Base-by-base conservation (phyloP, 2,113 vertebrate genomes). In the Nycticebus coucang region DNA sequence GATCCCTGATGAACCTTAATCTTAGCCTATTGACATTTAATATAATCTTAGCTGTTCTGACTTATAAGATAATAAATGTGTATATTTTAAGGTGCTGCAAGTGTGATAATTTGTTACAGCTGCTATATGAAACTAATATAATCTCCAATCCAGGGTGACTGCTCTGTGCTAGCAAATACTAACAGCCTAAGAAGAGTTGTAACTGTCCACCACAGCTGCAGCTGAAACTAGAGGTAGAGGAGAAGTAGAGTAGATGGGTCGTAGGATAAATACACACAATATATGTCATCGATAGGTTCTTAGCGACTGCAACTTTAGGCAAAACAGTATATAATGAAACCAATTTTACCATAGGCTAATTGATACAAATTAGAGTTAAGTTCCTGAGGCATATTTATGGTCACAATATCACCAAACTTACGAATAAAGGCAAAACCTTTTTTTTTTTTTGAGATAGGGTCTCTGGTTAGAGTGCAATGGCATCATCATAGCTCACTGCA, bases 21-120 rank as follows among this genome's bases (percentile, higher is more conserved):
- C 94, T 77, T 87, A 88, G 75, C 68, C 68, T 41, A 85, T 3
- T 37, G 33, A 87, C 24, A 77, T 41, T 59, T 26, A 64, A 50
- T 50, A 50, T 50, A 50, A 50, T 50, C 45, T 50, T 50, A 50
- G 45, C 45, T 50, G 10, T 50, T 50, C 45, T 50, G 26, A 85
- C 53, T 79, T 88, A 30, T 95, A 18, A 93, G 62, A 57, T 87
- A 90, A 82, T 69, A 78, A 89, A 57, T 78, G n/a, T 75, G 24
- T 66, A 7, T 50, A 41, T 78, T 88, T 85, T 66, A 93, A 75
- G 72, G 35, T 24, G 74, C 60, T 74, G 15, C 17, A 45, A 33
- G 26, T 83, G 50, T 93, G 84, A 88, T 66, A 41, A 69, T 82
- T 71, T 78, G 74, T 89, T 90, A 66, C 22, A 64, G 37, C 24